Evolutionary conservation across 1,140 invertebrate species (phyloP).

Genomic region (Pteromalus puparum): DNA sequence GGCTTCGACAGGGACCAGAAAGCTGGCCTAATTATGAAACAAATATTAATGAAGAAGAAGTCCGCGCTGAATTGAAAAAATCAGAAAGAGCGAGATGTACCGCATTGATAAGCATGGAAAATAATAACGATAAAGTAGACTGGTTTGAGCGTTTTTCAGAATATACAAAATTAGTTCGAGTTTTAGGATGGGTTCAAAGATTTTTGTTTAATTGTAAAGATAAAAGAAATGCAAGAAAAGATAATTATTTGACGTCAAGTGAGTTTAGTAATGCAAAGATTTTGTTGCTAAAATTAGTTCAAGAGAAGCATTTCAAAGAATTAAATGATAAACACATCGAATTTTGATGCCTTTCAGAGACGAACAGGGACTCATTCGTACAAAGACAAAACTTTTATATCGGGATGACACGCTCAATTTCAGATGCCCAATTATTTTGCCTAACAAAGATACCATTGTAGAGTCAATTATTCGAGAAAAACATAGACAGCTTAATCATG

Average conservation of each 20-base stretch:
- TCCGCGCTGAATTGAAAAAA: slow-evolving; percentile 36
- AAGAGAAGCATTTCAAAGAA: neutral
- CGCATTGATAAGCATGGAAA: neutral
- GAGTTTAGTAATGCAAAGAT: neutral
- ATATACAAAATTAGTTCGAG: neutral
- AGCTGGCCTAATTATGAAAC: slow-evolving; percentile 51
- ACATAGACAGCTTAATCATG: neutral
- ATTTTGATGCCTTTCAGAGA: neutral
- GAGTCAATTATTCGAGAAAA: too few relatives aligned
- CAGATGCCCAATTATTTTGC: too few relatives aligned
- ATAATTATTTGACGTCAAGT: neutral
- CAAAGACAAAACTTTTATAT: too few relatives aligned
- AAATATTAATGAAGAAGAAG: slow-evolving; percentile 34
- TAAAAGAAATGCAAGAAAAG: neutral
- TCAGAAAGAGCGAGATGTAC: neutral
- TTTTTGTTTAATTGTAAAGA: slow-evolving; percentile 4
- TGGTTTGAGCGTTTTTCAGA: neutral
- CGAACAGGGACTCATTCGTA: too few relatives aligned
- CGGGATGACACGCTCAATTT: too few relatives aligned
- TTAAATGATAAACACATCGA: neutral
- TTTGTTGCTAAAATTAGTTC: neutral
- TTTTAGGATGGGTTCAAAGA: neutral
- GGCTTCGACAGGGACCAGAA: slow-evolving; percentile 52
- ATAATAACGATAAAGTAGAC: too few relatives aligned
- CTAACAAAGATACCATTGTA: too few relatives aligned